phyloP scores from a whole-genome alignment of 2,797 vertebrate species.

The Argentina silus region DNA sequence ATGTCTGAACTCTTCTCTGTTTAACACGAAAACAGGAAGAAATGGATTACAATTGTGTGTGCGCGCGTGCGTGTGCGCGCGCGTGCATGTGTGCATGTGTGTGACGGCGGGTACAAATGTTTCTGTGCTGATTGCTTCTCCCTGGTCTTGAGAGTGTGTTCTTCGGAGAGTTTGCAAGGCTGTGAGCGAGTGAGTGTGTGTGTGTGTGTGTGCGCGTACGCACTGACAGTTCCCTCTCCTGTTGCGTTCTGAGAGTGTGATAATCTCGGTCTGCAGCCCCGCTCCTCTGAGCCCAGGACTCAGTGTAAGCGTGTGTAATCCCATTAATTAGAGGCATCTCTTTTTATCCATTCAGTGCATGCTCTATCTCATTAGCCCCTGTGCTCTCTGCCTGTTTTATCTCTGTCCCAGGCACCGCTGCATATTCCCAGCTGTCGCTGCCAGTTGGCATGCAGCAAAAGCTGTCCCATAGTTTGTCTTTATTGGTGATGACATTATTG shows the following conservation, averaged over 20 bases:
- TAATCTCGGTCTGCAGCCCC: background rate
- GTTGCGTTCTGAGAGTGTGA: slow-evolving; percentile 21
- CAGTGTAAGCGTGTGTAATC: slow-evolving; percentile 49
- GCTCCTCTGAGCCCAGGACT: slow-evolving; percentile 23
- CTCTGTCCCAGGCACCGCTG: slow-evolving; percentile 27
- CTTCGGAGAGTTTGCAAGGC: background rate
- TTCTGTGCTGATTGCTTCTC: too few species aligned
- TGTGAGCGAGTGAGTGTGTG: background rate
- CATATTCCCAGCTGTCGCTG: slow-evolving; percentile 34
- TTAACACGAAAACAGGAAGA: too few species aligned
- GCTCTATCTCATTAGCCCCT: slow-evolving; percentile 46
- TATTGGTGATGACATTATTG: background rate
- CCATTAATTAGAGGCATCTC: slow-evolving; percentile 46
- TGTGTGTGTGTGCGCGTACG: background rate
- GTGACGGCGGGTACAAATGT: background rate
- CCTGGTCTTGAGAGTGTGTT: background rate
- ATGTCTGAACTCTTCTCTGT: too few species aligned
- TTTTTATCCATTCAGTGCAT: slow-evolving; percentile 40
- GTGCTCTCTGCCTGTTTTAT: background rate
- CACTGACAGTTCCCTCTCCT: slow-evolving; percentile 2
- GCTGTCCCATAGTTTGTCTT: slow-evolving; percentile 27
- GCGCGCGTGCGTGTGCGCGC: background rate
- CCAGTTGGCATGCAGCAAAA: slow-evolving; percentile 30
- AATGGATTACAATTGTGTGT: background rate
- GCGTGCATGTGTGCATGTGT: background rate